Percentiles rank a stretch among this genome's conserved stretches.
phyloP scores from a whole-genome alignment of 2,888 invertebrate species.

The Phaonia tiefii region DNA sequence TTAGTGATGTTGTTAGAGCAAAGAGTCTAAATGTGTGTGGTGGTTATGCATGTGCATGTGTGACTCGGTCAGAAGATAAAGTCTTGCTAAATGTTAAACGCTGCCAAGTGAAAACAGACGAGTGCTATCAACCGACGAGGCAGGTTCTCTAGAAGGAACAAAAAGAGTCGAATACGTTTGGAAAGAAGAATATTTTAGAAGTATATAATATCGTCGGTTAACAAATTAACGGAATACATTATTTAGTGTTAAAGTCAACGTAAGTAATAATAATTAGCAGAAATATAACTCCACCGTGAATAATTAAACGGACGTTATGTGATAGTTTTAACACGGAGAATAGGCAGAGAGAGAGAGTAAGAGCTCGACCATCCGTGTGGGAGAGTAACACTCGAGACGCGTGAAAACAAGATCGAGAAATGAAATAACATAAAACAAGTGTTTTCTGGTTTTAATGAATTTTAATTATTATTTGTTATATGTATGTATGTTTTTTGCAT shows the following conservation, averaged over 20 bases:
- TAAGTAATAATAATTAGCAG: conserved; percentile 54
- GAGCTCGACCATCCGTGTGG: background rate
- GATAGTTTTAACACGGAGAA: background rate
- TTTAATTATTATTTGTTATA: conserved; percentile 31
- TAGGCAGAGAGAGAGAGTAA: background rate
- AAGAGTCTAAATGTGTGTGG: conserved; percentile 20
- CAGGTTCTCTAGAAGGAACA: conserved; percentile 75
- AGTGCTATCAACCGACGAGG: conserved; percentile 73
- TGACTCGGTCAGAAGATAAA: conserved; percentile 44
- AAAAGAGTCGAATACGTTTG: conserved; percentile 27
- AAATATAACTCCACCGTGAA: background rate
- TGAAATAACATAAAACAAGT: conserved; percentile 52
- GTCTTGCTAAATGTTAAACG: conserved; percentile 57
- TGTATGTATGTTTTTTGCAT: conserved; percentile 35
- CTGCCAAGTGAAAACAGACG: conserved; percentile 73
- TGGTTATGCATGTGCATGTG: background rate
- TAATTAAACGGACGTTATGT: too few relatives aligned
- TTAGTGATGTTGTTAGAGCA: conserved; percentile 1
- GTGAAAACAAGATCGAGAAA: background rate
- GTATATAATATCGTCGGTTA: conserved; percentile 56
- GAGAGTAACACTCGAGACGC: background rate
- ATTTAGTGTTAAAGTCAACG: conserved; percentile 55
- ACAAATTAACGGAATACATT: conserved; percentile 56
- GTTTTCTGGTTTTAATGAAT: conserved; percentile 49
- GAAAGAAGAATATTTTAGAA: background rate